Evolutionary conservation across 2,888 invertebrate genomes (phyloP), one percentile per base, ranked within the genome.

Genomic region (Amiota mariae): DNA sequence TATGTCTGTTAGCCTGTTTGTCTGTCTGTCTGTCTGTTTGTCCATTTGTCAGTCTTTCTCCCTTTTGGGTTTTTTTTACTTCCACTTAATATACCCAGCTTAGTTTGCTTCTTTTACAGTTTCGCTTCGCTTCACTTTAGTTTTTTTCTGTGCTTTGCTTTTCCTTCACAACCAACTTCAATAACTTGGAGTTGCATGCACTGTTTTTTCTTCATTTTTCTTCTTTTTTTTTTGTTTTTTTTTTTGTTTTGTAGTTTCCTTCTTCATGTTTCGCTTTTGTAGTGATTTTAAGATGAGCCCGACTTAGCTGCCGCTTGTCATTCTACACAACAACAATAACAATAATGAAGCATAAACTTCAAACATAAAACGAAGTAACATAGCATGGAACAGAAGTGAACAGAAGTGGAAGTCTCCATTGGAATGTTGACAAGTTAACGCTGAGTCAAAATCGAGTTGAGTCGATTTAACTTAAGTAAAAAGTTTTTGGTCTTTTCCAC

Each of bases 371-470:
- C 36, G 36, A 36, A 36, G 36, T 36, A 6, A 36, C 36, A 36
- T 36, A 51, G 54, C 54, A 51, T 51, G 54, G n/a, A 4, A 51
- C 36, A 36, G 36, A 36, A 24, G 51, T 51, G 11, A 51, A 51
- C 51, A 51, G 51, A 11, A 12, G n/a, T n/a, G 12, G 54, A 51
- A 51, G 54, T 51, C n/a, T 3, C 54, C n/a, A n/a, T 51, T 51
- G 36, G 63, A 36, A 63, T 63, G 63, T 36, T n/a, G 63, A 63
- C 63, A 63, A 63, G 63, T 63, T 63, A 36, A 63, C 63, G 63
- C 63, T n/a, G 54, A 51, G 36, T 36, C 36, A 36, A 36, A 36
- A 36, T 36, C 36, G 6, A 36, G 36, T 36, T 36, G 36, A 36
- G 36, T 36, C 36, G 6, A 36, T 36, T 36, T 36, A 36, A 36